A percentile compares a stretch with the other conserved stretches of the same genome.
Evolutionary conservation across 2,113 vertebrate genomes (phyloP).

Genomic region (Parotia lawesii): DNA sequence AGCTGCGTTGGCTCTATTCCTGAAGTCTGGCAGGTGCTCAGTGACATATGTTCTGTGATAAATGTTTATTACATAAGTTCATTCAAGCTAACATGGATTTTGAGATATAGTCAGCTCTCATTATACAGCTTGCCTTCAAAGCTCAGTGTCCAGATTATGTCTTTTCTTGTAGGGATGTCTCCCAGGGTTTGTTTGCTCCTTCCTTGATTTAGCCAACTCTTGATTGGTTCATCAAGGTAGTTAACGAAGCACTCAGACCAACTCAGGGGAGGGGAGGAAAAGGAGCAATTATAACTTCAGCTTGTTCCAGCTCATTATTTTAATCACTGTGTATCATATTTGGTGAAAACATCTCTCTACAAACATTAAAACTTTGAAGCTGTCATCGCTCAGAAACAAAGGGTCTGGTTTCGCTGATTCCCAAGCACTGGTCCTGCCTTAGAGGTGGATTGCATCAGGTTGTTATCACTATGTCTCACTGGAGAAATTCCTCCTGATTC

Average conservation of each 20-base stretch:
- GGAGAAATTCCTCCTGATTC: background rate
- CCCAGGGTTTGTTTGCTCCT: slow-evolving; percentile 46
- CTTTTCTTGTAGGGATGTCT: slow-evolving; percentile 27
- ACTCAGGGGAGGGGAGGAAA: slow-evolving; percentile 23
- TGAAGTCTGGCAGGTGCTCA: slow-evolving; percentile 71
- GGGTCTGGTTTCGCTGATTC: background rate
- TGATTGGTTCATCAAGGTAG: slow-evolving; percentile 47
- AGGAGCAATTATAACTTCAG: slow-evolving; percentile 47
- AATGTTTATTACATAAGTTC: slow-evolving; percentile 73
- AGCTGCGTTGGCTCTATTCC: slow-evolving; percentile 57
- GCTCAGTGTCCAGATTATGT: slow-evolving; percentile 34
- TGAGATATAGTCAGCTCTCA: slow-evolving; percentile 55
- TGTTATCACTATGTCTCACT: background rate
- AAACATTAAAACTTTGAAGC: background rate
- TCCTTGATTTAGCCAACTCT: slow-evolving; percentile 42
- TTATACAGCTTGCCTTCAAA: slow-evolving; percentile 61
- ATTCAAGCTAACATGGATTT: slow-evolving; percentile 68
- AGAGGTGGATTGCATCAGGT: slow-evolving; percentile 1
- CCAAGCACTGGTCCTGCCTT: background rate
- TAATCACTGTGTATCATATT: slow-evolving; percentile 39
- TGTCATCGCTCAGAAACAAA: slow-evolving; percentile 3
- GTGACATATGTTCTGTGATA: slow-evolving; percentile 70
- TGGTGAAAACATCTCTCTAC: slow-evolving; percentile 32
- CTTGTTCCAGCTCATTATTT: slow-evolving; percentile 40
- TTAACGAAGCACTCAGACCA: slow-evolving; percentile 39